Conservation (phyloP, 2,113 vertebrate genomes). For the Halichoeres trimaculatus region DNA sequence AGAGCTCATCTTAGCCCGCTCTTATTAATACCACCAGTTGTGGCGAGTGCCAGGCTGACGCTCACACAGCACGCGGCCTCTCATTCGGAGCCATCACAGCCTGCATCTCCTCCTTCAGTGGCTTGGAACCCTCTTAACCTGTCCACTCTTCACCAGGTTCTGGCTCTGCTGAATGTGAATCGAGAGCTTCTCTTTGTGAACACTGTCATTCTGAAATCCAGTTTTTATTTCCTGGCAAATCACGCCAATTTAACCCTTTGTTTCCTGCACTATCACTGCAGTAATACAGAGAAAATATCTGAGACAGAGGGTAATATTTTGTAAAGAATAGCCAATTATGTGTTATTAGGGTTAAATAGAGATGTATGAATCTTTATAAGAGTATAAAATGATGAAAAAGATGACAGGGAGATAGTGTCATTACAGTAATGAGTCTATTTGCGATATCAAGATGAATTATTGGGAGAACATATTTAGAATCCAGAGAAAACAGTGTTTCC, state of each 20-base stretch:
- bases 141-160: constrained; percentile 59
- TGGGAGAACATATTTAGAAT: constrained; percentile 12
- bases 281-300: constrained; percentile 3
- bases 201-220: constrained; percentile 17
- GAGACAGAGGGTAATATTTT: constrained; percentile 8
- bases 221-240: constrained; percentile 6
- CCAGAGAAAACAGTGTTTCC: constrained; percentile 23
- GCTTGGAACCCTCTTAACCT: constrained; percentile 69
- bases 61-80: constrained; percentile 49
- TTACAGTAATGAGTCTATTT: constrained; percentile 50
- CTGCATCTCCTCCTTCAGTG: constrained; percentile 66
- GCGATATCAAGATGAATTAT: constrained; percentile 46
- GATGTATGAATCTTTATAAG: constrained; percentile 39
- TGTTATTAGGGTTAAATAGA: constrained; percentile 56
- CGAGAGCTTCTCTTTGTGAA: constrained; percentile 1
- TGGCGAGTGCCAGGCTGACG: constrained; percentile 71
- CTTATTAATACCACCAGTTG: constrained; percentile 79
- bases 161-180: constrained; percentile 49
- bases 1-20: constrained; percentile 81
- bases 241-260: constrained; percentile 2
- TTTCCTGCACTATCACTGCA: constrained; percentile 6
- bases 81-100: constrained; percentile 56
- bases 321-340: constrained; percentile 11
- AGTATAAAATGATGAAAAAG: constrained; percentile 34
- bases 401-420: constrained; percentile 60